phyloP scores from a whole-genome alignment of 1,140 invertebrate genomes.

The Octopus bimaculoides region DNA sequence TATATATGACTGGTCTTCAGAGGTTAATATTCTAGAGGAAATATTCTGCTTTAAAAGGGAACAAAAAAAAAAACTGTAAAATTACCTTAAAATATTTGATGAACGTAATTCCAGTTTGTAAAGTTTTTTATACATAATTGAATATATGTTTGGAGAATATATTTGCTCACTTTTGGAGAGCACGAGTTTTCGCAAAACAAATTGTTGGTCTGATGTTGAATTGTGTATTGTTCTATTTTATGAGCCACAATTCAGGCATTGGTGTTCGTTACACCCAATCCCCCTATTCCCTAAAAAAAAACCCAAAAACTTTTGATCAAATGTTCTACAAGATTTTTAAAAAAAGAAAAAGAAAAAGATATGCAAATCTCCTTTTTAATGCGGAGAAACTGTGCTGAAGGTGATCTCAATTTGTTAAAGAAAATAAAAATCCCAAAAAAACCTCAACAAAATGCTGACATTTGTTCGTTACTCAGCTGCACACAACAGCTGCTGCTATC shows the following conservation, averaged over 20 bases:
- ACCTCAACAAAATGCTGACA: constrained; percentile 5
- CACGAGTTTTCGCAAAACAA: constrained; percentile 11
- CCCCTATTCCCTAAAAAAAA: constrained; percentile 6
- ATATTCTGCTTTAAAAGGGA: constrained; percentile 15
- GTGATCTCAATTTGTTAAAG: constrained; percentile 13
- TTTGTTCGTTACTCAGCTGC: constrained; percentile 6
- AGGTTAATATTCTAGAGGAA: constrained; percentile 8
- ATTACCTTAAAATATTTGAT: constrained; percentile 16
- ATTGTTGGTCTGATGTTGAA: constrained; percentile 20
- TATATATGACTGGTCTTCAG: constrained; percentile 12
- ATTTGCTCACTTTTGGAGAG: constrained; percentile 22
- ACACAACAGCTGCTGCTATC: constrained; percentile 8
- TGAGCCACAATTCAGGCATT: constrained; percentile 17
- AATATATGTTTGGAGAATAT: constrained; percentile 23
- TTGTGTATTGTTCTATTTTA: constrained; percentile 26
- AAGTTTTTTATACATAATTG: constrained; percentile 22
- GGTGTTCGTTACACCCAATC: constrained; percentile 14
- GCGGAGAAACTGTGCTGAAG: constrained; percentile 12
- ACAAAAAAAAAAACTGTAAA: constrained; percentile 8
- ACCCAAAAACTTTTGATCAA: constrained; percentile 4
- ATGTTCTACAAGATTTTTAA: constrained; percentile 9
- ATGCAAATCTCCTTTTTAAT: not conserved
- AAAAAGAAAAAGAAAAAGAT: constrained; percentile 15
- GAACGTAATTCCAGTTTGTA: constrained; percentile 22
- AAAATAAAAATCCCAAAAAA: constrained; percentile 3